Evolutionary conservation across 2,113 vertebrate species (phyloP), one percentile per base, ranked within the genome.

Genomic region (Cyphotilapia sp.): DNA sequence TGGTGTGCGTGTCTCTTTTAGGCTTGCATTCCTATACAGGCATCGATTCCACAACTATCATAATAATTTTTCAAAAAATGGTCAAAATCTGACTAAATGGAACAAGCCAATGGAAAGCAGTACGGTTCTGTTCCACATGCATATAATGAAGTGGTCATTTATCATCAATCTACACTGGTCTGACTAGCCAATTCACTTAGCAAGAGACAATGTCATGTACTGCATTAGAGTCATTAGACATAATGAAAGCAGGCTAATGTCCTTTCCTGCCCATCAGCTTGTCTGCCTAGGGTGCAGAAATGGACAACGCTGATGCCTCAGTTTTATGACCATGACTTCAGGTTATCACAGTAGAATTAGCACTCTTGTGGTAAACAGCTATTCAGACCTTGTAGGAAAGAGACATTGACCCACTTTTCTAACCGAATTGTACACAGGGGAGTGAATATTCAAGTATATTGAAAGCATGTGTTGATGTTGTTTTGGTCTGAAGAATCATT

Each of bases 161-260:
- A 97, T 98, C 97, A 97, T 96, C 94, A 93, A 93, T 97, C 97
- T 97, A 96, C 95, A 95, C 96, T 97, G 93, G 96, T 85, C 86
- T 97, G 96, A 97, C 98, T 97, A 96, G 97, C 97, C 91, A 92
- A 90, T 93, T 95, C 90, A 91, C 91, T 93, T 93, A 83, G 96
- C 49, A 88, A 94, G 90, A 92, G 91, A 96, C 96, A 96, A 94
- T 96, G 97, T 97, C 96, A 96, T 97, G 97, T 96, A 95, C 96
- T 94, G 96, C 97, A 98, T 98, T 98, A 97, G 97, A 97, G 96
- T 97, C 96, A 97, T 99, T 98, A 98, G 97, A 94, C 7, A 85
- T 98, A 98, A 99, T 99, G 98, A 97, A 97, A 97, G 97, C 97
- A 95, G 97, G 97, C 96, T 98, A 98, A 98, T 98, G 97, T 97